Percentiles rank a stretch among this genome's conserved stretches.
phyloP scores from a whole-genome alignment of 2,113 vertebrate genomes.

The Misgurnus mizolepis region DNA sequence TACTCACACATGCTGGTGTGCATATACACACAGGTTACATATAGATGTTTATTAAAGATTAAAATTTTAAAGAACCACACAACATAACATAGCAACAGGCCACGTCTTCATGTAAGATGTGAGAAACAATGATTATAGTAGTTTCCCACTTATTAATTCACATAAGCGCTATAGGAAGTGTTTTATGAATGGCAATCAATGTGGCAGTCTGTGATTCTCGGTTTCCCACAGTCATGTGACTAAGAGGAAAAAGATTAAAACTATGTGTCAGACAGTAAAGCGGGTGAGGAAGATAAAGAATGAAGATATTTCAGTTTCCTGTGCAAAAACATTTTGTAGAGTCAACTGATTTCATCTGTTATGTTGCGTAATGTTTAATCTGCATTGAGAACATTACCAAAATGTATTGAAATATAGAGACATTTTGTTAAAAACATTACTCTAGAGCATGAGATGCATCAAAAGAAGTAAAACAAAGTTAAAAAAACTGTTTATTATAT shows the following conservation, averaged over 20 bases:
- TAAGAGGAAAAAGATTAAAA: conserved; percentile 11
- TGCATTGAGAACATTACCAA: neutral
- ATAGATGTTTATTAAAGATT: too few relatives aligned
- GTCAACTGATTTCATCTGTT: neutral
- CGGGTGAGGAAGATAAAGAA: neutral
- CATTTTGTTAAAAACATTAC: too few relatives aligned
- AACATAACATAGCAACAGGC: too few relatives aligned
- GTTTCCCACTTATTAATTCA: neutral
- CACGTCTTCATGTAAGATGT: neutral
- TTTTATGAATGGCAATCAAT: neutral
- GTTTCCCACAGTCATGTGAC: conserved; percentile 27
- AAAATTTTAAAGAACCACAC: too few relatives aligned
- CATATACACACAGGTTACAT: conserved; percentile 18
- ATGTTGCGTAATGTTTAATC: neutral
- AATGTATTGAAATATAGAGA: too few relatives aligned
- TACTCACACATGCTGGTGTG: neutral
- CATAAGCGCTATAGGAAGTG: neutral
- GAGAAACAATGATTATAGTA: neutral
- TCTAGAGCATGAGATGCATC: neutral
- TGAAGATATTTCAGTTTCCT: neutral
- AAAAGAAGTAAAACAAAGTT: neutral
- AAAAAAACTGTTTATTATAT: neutral
- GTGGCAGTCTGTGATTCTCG: neutral
- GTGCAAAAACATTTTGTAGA: conserved; percentile 3
- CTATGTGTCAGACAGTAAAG: neutral